These are phyloP conservation scores for Oasisia sp. DNA, from an alignment of 2,888 invertebrate species.

Conservation along the genomic window DNA sequence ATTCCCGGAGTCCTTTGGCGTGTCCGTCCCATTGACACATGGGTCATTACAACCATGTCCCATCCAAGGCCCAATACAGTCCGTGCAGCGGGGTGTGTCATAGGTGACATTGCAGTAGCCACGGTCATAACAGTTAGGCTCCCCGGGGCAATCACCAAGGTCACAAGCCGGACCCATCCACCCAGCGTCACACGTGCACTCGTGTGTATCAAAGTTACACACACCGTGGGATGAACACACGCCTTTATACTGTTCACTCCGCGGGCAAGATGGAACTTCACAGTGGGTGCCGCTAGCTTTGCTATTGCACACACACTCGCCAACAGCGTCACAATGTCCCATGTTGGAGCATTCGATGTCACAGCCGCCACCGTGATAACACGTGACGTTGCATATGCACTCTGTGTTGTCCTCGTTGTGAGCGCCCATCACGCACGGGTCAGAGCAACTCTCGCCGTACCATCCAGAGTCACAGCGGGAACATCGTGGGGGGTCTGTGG, in stretches of 20 bases:
- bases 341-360: constrained; percentile 50
- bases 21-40: constrained; percentile 45
- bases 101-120: constrained; percentile 46
- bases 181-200: constrained; percentile 48
- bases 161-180: constrained; percentile 51
- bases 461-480: constrained; percentile 47
- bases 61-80: constrained; percentile 49
- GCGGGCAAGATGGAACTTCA: constrained; percentile 31
- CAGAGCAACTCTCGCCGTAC: constrained; percentile 49
- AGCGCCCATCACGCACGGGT: constrained; percentile 46
- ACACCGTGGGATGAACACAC: constrained; percentile 51
- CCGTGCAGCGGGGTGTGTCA: constrained; percentile 46
- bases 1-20: neutral
- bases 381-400: constrained; percentile 50
- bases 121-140: constrained; percentile 47
- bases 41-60: constrained; percentile 51
- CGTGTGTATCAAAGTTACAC: constrained; percentile 47
- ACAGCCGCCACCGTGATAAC: constrained; percentile 51
- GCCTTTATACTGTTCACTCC: constrained; percentile 32
- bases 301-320: constrained; percentile 46
- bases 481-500: constrained; percentile 49
- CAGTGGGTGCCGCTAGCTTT: constrained; percentile 49
- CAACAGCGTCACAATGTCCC: constrained; percentile 43
- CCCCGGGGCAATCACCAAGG: constrained; percentile 49
- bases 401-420: constrained; percentile 38